Base-by-base conservation (phyloP, 2,797 vertebrate genomes). In the Sternarchorhynchus goeldii region DNA sequence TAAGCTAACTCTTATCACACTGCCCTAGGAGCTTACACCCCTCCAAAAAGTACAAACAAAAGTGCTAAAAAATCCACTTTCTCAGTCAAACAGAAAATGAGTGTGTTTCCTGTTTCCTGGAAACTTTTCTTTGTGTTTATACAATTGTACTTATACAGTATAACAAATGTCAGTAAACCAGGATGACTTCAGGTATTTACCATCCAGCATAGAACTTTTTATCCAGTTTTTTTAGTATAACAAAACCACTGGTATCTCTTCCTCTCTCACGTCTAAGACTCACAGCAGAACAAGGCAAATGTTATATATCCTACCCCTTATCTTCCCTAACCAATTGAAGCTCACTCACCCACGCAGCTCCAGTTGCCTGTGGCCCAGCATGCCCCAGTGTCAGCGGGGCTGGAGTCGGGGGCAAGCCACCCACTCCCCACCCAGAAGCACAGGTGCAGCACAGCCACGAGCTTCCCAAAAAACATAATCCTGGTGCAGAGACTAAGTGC, bases 401-500 rank as follows among this genome's bases (percentile, higher is more conserved):
- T 20, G 32, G 58, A 62, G n/a, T 25, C n/a, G 17, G 29, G 16
- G 10, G 18, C 57, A 20, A 84, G 78, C 60, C 75, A 68, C 17
- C 84, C 69, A 31, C 85, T 85, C 78, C 66, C 41, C 73, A 66
- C 63, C 58, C 86, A 68, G n/a, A 81, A 67, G 45, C 74, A 68
- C 74, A 84, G 63, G 41, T 53, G 81, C 62, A 91, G 72, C 58
- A 86, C 84, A 32, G 86, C 79, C 81, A 89, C 88, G 81, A 95
- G 85, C 76, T 87, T 84, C 79, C 83, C 82, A 59, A 93, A 85
- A 77, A 92, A 92, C 96, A 96, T 95, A 90, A 91, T 96, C 92
- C 87, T 85, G 77, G 73, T 21, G 1, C 82, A 78, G 72, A 81
- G 81, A 86, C 73, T 53, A 81, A 78, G 77, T 56, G 53, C 85